A percentile compares a stretch with the other conserved stretches of the same genome.
These are phyloP conservation scores for Dendrophyllia cribrosa DNA, from an alignment of 64 coral and sea anemone species.

Conservation along the genomic window DNA sequence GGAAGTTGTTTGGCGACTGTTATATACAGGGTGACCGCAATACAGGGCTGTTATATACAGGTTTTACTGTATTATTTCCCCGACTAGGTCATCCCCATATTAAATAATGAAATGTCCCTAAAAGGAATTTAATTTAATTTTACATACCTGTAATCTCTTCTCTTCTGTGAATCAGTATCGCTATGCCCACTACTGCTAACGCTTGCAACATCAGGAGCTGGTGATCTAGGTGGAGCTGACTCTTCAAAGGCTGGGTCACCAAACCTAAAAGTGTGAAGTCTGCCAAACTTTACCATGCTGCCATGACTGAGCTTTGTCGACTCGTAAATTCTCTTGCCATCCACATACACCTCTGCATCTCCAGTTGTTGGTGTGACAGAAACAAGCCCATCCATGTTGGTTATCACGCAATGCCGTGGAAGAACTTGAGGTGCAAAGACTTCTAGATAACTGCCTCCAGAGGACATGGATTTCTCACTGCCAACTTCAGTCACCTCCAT, in stretches of 20 bases:
- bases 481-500: constrained; percentile 94
- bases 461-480: constrained; percentile 84
- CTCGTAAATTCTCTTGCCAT: constrained; percentile 88
- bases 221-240: constrained; percentile 58
- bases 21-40: too few species aligned
- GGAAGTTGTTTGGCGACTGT: too few species aligned
- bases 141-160: constrained; percentile 21
- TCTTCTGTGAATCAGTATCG: constrained; percentile 56
- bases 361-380: constrained; percentile 76
- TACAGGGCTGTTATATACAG: too few species aligned
- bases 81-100: too few species aligned
- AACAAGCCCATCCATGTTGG: constrained; percentile 84
- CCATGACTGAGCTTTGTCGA: constrained; percentile 76
- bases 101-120: too few species aligned
- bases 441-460: constrained; percentile 74
- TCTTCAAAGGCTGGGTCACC: constrained; percentile 85
- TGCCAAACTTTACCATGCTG: constrained; percentile 79
- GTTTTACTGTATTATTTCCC: too few species aligned
- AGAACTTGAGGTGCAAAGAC: constrained; percentile 75
- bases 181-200: constrained; percentile 52
- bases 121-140: too few species aligned
- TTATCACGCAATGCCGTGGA: constrained; percentile 89
- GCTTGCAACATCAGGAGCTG: constrained; percentile 34
- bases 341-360: constrained; percentile 80
- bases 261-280: constrained; percentile 73